Evolutionary conservation across 2,797 vertebrate species (phyloP).

Genomic region (Tympanoctomys barrerae): DNA sequence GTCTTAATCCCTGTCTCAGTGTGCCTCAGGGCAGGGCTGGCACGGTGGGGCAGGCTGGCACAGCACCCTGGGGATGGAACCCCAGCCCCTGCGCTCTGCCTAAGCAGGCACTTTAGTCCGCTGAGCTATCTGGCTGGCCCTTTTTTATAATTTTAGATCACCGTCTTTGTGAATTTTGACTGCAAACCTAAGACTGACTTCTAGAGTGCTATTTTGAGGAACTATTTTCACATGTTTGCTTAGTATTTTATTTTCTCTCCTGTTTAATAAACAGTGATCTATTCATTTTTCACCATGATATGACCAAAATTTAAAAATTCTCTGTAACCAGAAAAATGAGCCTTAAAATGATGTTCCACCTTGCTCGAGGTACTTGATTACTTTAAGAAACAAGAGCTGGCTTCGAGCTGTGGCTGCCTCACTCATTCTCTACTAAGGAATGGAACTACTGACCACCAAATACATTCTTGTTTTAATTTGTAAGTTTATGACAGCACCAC

Average conservation of each 20-base stretch:
- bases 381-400: not conserved
- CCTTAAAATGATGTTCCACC: not conserved
- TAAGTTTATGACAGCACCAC: slow-evolving; percentile 13
- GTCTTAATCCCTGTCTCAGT: no score
- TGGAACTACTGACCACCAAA: slow-evolving; percentile 1
- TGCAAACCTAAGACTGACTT: slow-evolving; percentile 30
- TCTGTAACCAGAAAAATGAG: slow-evolving; percentile 24
- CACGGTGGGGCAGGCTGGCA: no score
- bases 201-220: not conserved
- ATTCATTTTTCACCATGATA: slow-evolving; percentile 16
- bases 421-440: not conserved
- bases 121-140: no score
- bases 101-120: no score
- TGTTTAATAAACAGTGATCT: not conserved
- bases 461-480: not conserved
- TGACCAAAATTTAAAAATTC: slow-evolving; percentile 19
- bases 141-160: slow-evolving; percentile 33
- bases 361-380: not conserved
- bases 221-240: not conserved
- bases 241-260: slow-evolving; percentile 35
- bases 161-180: slow-evolving; percentile 7
- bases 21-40: no score
- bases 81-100: no score
- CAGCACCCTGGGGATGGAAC: no score
- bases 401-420: not conserved